A percentile compares a stretch with the other conserved stretches of the same genome.
Conservation (phyloP, 1,140 invertebrate genomes). For the Glossosoma conforme region DNA sequence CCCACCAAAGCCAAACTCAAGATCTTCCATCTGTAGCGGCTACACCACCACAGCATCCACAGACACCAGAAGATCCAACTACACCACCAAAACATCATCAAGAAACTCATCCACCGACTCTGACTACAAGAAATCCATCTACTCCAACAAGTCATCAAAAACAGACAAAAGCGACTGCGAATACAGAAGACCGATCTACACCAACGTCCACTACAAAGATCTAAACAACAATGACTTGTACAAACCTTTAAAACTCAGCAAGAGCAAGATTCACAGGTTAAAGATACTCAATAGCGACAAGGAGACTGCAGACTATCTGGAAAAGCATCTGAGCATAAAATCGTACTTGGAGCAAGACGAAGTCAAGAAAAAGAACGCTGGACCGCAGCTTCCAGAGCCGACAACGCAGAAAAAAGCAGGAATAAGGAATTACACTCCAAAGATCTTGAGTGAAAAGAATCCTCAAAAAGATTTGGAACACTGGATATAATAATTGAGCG, state of each 20-base stretch:
- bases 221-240: constrained; percentile 50
- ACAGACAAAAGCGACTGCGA: constrained; percentile 32
- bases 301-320: constrained; percentile 46
- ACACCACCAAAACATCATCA: constrained; percentile 2
- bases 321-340: constrained; percentile 56
- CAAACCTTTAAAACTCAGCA: constrained; percentile 48
- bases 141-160: constrained; percentile 35
- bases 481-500: constrained; percentile 37
- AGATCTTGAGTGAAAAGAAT: constrained; percentile 52
- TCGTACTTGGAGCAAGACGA: constrained; percentile 55
- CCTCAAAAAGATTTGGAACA: constrained; percentile 43
- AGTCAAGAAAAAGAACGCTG: constrained; percentile 40
- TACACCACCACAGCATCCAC: constrained; percentile 3
- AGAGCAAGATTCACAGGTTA: constrained; percentile 46
- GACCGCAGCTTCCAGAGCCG: constrained; percentile 30
- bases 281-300: constrained; percentile 40
- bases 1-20: not conserved
- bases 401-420: constrained; percentile 49
- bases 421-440: constrained; percentile 62
- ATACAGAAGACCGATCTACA: constrained; percentile 45
- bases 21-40: not conserved
- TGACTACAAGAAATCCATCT: constrained; percentile 10
- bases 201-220: constrained; percentile 50
- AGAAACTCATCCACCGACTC: not conserved
- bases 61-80: constrained; percentile 4